Evolutionary conservation across 2,888 invertebrate species (phyloP).

Genomic region (Synergus gifuensis): DNA sequence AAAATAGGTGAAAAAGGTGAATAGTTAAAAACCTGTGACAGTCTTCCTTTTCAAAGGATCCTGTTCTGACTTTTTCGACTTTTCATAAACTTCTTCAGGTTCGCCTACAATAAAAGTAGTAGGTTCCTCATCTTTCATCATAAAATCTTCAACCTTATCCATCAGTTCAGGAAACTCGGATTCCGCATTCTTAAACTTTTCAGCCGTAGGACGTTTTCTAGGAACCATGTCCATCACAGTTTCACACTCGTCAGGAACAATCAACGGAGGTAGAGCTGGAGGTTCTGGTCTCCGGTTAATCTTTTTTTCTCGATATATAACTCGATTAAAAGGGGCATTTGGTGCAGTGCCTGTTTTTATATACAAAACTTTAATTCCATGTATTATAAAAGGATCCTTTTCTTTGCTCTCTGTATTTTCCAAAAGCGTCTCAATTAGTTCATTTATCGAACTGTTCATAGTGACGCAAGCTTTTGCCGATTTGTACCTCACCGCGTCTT

Average conservation of each 20-base stretch:
- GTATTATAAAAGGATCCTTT: slow-evolving; percentile 70
- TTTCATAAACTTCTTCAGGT: slow-evolving; percentile 34
- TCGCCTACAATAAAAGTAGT: slow-evolving; percentile 51
- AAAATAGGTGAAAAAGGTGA: too few species aligned
- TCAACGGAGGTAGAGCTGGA: background rate
- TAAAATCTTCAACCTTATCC: slow-evolving; percentile 60
- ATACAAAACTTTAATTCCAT: slow-evolving; percentile 69
- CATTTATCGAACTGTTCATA: slow-evolving; percentile 71
- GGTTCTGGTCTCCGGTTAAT: slow-evolving; percentile 66
- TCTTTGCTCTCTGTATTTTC: slow-evolving; percentile 69
- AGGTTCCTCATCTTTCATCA: slow-evolving; percentile 64
- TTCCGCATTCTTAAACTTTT: slow-evolving; percentile 48
- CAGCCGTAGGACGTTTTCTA: slow-evolving; percentile 55
- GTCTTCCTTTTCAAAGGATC: background rate
- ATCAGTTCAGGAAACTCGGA: slow-evolving; percentile 69
- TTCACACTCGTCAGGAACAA: slow-evolving; percentile 46
- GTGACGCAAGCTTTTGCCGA: slow-evolving; percentile 64
- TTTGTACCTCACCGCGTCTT: slow-evolving; percentile 55
- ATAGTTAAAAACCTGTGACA: too few species aligned
- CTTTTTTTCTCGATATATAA: slow-evolving; percentile 69
- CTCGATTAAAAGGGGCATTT: slow-evolving; percentile 61
- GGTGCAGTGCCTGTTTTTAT: slow-evolving; percentile 64
- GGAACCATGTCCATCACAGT: slow-evolving; percentile 63
- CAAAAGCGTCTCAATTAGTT: slow-evolving; percentile 67
- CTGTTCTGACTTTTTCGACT: background rate